Evolutionary conservation across 2,888 invertebrate species (phyloP), one percentile per base, ranked within the genome.

Genomic region (Colletes collaris): DNA sequence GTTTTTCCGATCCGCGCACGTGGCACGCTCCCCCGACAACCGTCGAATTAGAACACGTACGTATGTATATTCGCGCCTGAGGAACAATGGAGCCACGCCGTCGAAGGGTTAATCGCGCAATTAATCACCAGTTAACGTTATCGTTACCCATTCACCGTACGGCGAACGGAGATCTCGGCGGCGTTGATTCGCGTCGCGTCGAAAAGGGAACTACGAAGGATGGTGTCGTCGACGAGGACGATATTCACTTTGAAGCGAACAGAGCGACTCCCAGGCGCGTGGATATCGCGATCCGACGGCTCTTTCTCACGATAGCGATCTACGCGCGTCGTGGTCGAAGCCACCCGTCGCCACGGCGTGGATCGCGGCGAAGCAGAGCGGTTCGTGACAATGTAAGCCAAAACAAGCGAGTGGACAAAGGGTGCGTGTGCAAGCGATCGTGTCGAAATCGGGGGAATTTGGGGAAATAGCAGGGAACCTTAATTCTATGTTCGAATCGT

Each of bases 251-350:
- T 27, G 27, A 27, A 27, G 27, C 27, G 1, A 27, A 1, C 27
- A 27, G 27, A 27, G 27, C 27, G 27, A 27, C 27, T 27, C 27
- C 27, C 27, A 2, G 27, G 27, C 27, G 27, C 27, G 27, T 27
- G 27, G 27, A 27, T 27, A 27, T 11, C 40, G 59, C 76, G 68
- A 59, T 82, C 84, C 82, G 84, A 85, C 84, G 84, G 84, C 7
- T 6, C 46, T 67, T 3, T 3, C 11, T 11, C 19, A 49, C 55
- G 13, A 53, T 13, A 11, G 27, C 3, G 16, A 27, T 27, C 27
- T 27, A 27, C 4, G 53, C 6, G 16, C 58, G 10, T 13, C n/a
- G 40, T 37, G 50, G 63, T 68, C 64, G 64, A 27, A 19, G 46
- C n/a, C 66, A 16, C 10, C 58, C 56, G 37, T 59, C 46, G 71